These are phyloP conservation scores for human DNA, from an alignment of 2,113 vertebrate genomes.

Conservation along the genomic window GRCh38 chr17:31696001-31696500, in stretches of 20 bases:
- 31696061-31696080: neutral
- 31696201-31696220: neutral
- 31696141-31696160: neutral
- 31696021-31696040: neutral
- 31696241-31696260: neutral
- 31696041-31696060: neutral
- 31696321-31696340: conserved; percentile 81
- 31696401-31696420: conserved; percentile 83
- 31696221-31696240: conserved; percentile 64
- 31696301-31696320: conserved; percentile 87
- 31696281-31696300: conserved; percentile 74
- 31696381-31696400: conserved; percentile 80
- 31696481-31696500: conserved; percentile 71
- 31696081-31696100: neutral
- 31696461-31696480: conserved; percentile 55
- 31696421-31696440: conserved; percentile 68
- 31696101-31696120: neutral
- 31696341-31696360: conserved; percentile 80
- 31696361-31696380: conserved; percentile 78
- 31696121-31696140: neutral
- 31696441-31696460: conserved; percentile 82
- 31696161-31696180: neutral
- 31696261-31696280: conserved; percentile 63
- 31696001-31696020: neutral
- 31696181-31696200: neutral